A percentile compares a stretch with the other conserved stretches of the same genome.
These are phyloP conservation scores for Cynopterus sphinx DNA, from an alignment of 2,797 vertebrate species.

Conservation along the genomic window DNA sequence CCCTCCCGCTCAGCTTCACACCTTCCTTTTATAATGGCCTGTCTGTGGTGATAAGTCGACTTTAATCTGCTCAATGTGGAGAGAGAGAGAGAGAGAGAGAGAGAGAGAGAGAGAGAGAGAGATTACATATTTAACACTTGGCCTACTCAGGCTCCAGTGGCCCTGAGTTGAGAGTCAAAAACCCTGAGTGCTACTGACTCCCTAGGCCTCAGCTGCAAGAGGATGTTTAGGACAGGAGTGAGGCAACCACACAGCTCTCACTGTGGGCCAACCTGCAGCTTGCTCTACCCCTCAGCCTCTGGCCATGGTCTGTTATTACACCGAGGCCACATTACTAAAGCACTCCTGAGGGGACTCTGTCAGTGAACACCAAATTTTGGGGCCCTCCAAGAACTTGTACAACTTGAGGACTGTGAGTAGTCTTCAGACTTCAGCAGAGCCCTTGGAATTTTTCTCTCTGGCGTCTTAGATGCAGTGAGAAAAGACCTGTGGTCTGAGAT, in stretches of 20 bases:
- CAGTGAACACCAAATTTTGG: background rate
- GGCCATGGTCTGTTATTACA: background rate
- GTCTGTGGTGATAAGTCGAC: background rate
- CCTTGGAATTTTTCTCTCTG: background rate
- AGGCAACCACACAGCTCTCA: background rate
- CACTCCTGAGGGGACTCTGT: background rate
- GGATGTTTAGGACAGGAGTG: background rate
- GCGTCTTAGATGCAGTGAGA: background rate
- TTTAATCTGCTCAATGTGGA: background rate
- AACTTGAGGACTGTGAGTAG: background rate
- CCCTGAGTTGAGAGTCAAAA: background rate
- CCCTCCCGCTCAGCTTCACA: background rate
- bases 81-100: background rate
- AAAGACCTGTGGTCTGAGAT: conserved; percentile 1
- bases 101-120: background rate
- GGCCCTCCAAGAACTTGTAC: background rate
- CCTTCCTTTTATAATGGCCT: conserved; percentile 13
- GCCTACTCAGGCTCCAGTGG: background rate
- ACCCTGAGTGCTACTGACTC: background rate
- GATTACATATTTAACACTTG: background rate
- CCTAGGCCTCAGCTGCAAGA: background rate
- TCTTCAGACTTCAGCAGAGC: background rate
- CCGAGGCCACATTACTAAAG: background rate
- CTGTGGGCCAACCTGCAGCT: background rate
- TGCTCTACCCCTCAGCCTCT: background rate